These are phyloP conservation scores for Polydrusus tereticollis DNA, from an alignment of 2,888 invertebrate species.

Conservation along the genomic window DNA sequence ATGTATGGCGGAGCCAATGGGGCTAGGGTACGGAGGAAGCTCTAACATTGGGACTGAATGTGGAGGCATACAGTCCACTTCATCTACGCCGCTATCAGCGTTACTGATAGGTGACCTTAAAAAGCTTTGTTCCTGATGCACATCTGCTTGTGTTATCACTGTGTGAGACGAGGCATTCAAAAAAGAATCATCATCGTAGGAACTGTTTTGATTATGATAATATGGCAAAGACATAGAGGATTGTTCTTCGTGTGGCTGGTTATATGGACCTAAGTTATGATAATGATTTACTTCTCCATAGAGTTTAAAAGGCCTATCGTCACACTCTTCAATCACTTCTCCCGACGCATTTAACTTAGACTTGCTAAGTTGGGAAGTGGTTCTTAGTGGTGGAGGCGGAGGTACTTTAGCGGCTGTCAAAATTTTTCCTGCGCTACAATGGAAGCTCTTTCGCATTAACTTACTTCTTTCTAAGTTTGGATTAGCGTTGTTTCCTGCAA, in stretches of 20 bases:
- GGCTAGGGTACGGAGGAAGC: constrained; percentile 86
- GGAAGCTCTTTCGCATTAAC: constrained; percentile 90
- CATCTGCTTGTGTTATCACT: constrained; percentile 87
- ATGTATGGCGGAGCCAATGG: constrained; percentile 81
- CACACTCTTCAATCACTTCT: constrained; percentile 69
- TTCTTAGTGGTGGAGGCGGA: constrained; percentile 86
- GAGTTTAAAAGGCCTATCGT: constrained; percentile 62
- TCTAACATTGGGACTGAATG: constrained; percentile 69
- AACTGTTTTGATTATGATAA: constrained; percentile 55
- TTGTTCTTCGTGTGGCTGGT: constrained; percentile 54
- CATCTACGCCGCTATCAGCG: constrained; percentile 71
- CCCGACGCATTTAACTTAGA: constrained; percentile 71
- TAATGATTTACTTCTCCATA: constrained; percentile 66
- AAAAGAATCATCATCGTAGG: constrained; percentile 53
- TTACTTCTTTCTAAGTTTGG: constrained; percentile 89
- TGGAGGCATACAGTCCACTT: constrained; percentile 75
- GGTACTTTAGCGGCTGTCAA: constrained; percentile 88
- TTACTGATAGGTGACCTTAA: constrained; percentile 63
- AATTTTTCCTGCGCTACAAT: constrained; percentile 86
- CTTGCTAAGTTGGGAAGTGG: constrained; percentile 86
- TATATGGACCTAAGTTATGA: constrained; percentile 61
- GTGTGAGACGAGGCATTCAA: constrained; percentile 53
- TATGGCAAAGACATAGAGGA: constrained; percentile 56
- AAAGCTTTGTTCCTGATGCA: constrained; percentile 86
- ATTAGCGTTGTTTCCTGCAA: constrained; percentile 76